Conservation (phyloP, 2,888 invertebrate species). For the Hypsopygia costalis region DNA sequence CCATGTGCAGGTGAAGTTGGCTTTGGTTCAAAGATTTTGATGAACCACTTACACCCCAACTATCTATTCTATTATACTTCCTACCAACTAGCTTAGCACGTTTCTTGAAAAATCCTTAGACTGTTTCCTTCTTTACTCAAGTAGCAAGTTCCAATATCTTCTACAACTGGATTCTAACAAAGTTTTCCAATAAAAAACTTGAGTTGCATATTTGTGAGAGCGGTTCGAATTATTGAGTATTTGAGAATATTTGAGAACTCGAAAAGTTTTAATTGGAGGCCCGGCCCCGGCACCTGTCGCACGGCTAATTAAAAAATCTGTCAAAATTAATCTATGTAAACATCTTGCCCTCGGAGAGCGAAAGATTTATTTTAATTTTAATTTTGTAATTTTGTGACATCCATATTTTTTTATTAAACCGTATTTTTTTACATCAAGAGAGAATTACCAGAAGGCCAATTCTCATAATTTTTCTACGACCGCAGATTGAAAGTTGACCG, state of each 20-base stretch:
- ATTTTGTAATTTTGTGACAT: not conserved
- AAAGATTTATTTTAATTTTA: not conserved
- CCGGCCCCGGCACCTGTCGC: not conserved
- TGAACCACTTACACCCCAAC: no score
- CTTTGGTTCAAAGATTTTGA: no score
- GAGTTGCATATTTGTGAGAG: not conserved
- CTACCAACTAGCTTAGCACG: no score
- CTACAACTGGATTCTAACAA: not conserved
- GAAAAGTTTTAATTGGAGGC: not conserved
- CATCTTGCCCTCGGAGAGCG: not conserved
- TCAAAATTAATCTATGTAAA: not conserved
- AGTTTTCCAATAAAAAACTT: not conserved
- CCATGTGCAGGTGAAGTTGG: no score
- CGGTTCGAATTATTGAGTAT: not conserved
- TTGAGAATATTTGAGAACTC: not conserved
- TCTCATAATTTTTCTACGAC: no score
- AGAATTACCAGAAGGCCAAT: no score
- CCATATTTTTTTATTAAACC: not conserved
- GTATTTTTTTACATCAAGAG: no score
- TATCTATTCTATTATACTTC: no score
- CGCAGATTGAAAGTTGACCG: no score
- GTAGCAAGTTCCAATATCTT: not conserved
- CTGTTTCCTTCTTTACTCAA: not conserved
- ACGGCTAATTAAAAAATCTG: not conserved
- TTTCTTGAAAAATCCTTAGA: not conserved